Conservation (phyloP, 2,113 vertebrate genomes). For the Pterophyllum scalare region DNA sequence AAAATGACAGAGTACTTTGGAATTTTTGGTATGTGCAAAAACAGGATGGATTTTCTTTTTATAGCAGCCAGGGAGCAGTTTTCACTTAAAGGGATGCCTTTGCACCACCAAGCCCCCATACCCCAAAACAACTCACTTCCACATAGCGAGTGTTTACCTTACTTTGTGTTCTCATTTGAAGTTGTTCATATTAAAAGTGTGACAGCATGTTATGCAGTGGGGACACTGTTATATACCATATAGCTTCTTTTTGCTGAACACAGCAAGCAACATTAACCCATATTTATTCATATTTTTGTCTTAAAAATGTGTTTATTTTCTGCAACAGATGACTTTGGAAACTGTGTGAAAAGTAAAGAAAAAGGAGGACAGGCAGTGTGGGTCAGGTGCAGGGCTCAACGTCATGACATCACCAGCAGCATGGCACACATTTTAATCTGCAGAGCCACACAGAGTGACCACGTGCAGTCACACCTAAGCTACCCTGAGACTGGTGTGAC, state of each 20-base stretch:
- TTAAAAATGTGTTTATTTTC: accelerated
- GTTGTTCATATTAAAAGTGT: background rate
- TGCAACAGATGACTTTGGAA: background rate
- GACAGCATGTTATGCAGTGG: background rate
- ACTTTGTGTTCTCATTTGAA: background rate
- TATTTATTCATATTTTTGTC: background rate
- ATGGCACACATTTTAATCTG: constrained; percentile 63
- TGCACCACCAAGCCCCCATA: background rate
- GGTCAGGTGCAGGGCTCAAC: constrained; percentile 48
- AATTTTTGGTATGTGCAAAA: constrained; percentile 57
- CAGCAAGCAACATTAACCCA: background rate
- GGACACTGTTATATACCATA: background rate
- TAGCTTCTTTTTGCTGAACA: background rate
- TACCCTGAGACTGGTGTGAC: constrained; percentile 36
- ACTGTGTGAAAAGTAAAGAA: constrained; percentile 3
- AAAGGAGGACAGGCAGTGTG: constrained; percentile 10
- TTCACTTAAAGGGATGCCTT: background rate
- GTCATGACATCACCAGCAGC: constrained; percentile 58
- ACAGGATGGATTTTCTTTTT: constrained; percentile 64
- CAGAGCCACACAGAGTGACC: constrained; percentile 41
- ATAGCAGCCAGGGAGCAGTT: background rate
- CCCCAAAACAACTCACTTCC: background rate
- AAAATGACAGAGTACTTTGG: constrained; percentile 45
- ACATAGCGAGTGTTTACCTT: background rate
- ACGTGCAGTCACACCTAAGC: constrained; percentile 56